A percentile compares a stretch with the other conserved stretches of the same genome.
Conservation (phyloP, 2,113 vertebrate species). For the Poicephalus gulielmi region DNA sequence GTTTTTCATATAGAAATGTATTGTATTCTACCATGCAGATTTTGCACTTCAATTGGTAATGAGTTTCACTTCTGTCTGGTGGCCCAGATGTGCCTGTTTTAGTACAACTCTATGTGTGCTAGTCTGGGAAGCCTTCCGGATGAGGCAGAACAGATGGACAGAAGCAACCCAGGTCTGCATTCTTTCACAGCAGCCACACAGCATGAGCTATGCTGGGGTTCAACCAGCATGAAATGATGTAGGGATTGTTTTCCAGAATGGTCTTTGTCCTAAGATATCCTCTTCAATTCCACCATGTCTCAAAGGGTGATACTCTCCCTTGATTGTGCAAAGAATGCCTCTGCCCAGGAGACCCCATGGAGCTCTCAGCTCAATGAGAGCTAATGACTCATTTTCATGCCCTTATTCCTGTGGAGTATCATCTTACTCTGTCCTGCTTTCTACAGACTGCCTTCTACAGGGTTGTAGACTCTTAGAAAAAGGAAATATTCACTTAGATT, state of each 20-base stretch:
- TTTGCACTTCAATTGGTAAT: neutral
- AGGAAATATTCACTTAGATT: neutral
- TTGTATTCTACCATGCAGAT: neutral
- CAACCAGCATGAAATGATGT: neutral
- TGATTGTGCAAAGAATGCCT: rapidly evolving
- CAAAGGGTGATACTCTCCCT: neutral
- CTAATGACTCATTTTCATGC: neutral
- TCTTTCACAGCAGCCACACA: neutral
- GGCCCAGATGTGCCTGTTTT: neutral
- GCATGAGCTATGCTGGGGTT: neutral
- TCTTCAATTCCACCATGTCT: neutral
- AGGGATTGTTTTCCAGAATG: neutral
- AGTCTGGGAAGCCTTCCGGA: neutral
- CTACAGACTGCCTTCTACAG: neutral
- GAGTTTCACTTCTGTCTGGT: neutral
- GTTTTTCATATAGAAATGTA: neutral
- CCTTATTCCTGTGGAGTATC: neutral
- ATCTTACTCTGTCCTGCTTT: neutral
- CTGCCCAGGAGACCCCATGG: neutral
- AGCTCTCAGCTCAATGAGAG: neutral
- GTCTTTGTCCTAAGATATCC: neutral
- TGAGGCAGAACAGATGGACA: conserved; percentile 7
- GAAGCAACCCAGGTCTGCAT: neutral
- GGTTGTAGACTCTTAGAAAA: neutral
- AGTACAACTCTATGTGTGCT: neutral